A percentile compares a stretch with the other conserved stretches of the same genome.
These are phyloP conservation scores for Hozukius guyotensis DNA, from an alignment of 2,797 vertebrate species.

Conservation along the genomic window DNA sequence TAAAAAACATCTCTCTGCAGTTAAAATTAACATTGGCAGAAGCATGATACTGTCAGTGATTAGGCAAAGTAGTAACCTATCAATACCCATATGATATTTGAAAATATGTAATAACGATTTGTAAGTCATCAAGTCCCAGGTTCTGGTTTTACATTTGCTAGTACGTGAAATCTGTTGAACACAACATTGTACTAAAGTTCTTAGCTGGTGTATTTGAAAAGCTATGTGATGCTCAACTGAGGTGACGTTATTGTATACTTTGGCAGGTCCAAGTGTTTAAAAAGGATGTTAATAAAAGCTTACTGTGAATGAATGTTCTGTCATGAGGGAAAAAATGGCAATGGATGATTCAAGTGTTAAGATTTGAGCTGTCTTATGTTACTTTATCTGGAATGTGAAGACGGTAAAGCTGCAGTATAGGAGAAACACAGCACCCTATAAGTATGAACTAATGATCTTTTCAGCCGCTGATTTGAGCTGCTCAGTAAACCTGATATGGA, in stretches of 20 bases:
- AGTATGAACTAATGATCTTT: not conserved
- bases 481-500: constrained; percentile 14
- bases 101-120: not conserved
- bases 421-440: not conserved
- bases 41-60: not conserved
- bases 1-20: not conserved
- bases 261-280: constrained; percentile 1
- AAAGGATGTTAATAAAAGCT: not conserved
- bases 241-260: constrained; percentile 4
- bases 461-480: not conserved
- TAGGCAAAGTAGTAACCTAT: not conserved
- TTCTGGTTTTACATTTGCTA: not conserved
- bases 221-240: not conserved
- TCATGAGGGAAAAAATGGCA: not conserved
- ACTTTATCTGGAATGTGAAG: not conserved
- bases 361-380: not conserved
- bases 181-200: not conserved
- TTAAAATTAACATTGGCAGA: not conserved
- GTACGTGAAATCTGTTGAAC: not conserved
- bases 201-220: not conserved
- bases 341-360: not conserved
- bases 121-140: not conserved
- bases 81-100: not conserved
- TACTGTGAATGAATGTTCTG: constrained; percentile 46
- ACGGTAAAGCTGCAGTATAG: not conserved